Evolutionary conservation across 1,140 invertebrate genomes (phyloP).

Genomic region (Drosophila pachea): DNA sequence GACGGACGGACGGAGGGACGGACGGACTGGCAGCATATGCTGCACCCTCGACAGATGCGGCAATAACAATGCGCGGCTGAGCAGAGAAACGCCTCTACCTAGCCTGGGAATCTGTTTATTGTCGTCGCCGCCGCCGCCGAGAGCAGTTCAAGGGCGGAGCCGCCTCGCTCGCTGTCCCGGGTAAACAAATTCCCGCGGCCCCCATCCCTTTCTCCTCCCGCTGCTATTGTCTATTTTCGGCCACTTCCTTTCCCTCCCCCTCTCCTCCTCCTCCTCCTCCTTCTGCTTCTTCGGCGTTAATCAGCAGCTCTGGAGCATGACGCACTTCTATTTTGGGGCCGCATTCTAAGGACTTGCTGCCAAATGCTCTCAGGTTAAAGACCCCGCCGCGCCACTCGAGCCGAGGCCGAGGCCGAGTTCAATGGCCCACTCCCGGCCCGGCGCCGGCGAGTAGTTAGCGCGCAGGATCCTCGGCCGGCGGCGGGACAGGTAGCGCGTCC

Average conservation of each 20-base stretch:
- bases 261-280: neutral
- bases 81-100: conserved; percentile 58
- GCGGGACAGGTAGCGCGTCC: too few species aligned
- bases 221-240: neutral
- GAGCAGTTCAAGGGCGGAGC: conserved; percentile 50
- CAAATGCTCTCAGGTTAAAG: conserved; percentile 53
- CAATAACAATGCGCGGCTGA: conserved; percentile 45
- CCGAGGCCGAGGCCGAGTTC: conserved; percentile 1
- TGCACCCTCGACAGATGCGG: conserved; percentile 41
- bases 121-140: conserved; percentile 33
- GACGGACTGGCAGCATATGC: conserved; percentile 16
- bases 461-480: too few species aligned
- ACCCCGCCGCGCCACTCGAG: conserved; percentile 26
- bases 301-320: conserved; percentile 31
- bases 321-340: conserved; percentile 50
- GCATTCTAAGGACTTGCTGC: conserved; percentile 51
- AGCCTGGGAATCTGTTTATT: conserved; percentile 62
- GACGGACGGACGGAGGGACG: conserved; percentile 3
- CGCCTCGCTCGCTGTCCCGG: too few species aligned
- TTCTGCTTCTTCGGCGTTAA: conserved; percentile 23
- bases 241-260: neutral
- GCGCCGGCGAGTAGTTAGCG: too few species aligned
- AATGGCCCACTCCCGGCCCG: conserved; percentile 3
- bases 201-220: neutral
- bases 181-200: conserved; percentile 16